These are phyloP conservation scores for Crossocerus cetratus DNA, from an alignment of 2,888 invertebrate genomes.

Conservation along the genomic window DNA sequence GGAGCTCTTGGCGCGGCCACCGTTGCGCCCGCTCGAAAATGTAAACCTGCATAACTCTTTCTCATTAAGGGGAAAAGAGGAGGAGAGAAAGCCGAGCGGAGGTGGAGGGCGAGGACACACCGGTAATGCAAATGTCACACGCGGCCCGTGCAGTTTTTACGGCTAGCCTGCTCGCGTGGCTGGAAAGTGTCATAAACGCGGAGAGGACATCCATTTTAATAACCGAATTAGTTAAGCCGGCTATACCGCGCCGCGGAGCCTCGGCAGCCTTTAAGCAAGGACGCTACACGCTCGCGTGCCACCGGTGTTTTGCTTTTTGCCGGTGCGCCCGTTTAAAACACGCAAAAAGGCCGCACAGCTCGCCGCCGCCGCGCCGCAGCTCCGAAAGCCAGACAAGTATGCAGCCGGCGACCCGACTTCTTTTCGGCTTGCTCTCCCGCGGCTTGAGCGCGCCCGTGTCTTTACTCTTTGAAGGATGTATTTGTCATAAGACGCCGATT, in stretches of 20 bases:
- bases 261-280: constrained; percentile 31
- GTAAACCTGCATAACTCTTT: constrained; percentile 7
- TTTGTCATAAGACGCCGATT: constrained; percentile 50
- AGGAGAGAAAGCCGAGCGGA: background rate
- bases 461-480: constrained; percentile 42
- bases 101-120: background rate
- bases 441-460: constrained; percentile 39
- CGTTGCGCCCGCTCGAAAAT: constrained; percentile 8
- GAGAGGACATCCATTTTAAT: constrained; percentile 65
- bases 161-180: constrained; percentile 39
- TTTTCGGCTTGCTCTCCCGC: constrained; percentile 38
- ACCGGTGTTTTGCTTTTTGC: constrained; percentile 50
- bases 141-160: constrained; percentile 37
- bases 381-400: constrained; percentile 45
- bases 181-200: constrained; percentile 49
- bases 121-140: constrained; percentile 49
- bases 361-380: constrained; percentile 12
- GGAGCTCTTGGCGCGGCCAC: background rate
- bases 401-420: constrained; percentile 34
- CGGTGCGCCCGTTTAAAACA: constrained; percentile 36
- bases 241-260: constrained; percentile 32
- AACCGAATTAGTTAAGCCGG: constrained; percentile 66
- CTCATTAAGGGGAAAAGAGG: constrained; percentile 5
- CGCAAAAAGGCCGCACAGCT: constrained; percentile 50
- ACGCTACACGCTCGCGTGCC: constrained; percentile 59